Percentiles rank a stretch among this genome's conserved stretches.
These are phyloP conservation scores for Alexandromys fortis DNA, from an alignment of 2,113 vertebrate genomes.

Conservation along the genomic window DNA sequence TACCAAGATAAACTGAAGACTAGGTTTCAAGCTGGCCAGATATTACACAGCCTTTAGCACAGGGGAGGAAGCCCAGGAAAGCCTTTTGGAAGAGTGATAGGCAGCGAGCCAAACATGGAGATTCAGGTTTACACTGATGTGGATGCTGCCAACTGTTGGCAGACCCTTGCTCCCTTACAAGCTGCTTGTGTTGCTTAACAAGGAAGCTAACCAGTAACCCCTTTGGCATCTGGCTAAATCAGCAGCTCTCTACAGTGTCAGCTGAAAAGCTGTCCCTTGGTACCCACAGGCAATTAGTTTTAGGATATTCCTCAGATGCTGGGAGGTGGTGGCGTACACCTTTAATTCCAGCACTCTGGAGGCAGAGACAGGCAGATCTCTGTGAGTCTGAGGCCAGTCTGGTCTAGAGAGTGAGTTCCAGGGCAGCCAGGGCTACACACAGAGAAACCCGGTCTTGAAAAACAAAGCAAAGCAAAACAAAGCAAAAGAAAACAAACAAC, in stretches of 20 bases:
- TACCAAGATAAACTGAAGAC: not conserved
- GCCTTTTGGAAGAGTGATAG: not conserved
- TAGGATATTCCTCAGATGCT: not conserved
- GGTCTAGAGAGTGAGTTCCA: not conserved
- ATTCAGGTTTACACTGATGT: not conserved
- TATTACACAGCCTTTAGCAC: not conserved
- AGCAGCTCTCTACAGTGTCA: not conserved
- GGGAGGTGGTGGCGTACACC: not conserved
- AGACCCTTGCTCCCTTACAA: slow-evolving; percentile 12
- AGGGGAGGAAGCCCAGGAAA: not conserved
- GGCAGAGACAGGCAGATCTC: not conserved
- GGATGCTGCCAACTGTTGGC: not conserved
- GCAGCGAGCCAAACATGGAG: not conserved
- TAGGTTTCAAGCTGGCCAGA: not conserved
- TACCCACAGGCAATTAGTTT: not conserved
- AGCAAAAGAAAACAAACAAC: not conserved
- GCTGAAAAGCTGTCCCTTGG: slow-evolving; percentile 2
- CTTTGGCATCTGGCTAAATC: slow-evolving; percentile 34
- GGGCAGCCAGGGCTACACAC: not conserved
- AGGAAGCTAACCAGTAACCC: not conserved
- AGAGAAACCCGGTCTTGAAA: not conserved
- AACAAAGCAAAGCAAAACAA: not conserved
- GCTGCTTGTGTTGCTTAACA: not conserved
- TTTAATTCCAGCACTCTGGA: not conserved
- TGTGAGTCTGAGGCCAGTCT: not conserved